These are phyloP conservation scores for Sinonovacula constricta DNA, from an alignment of 1,140 invertebrate species.

Conservation along the genomic window DNA sequence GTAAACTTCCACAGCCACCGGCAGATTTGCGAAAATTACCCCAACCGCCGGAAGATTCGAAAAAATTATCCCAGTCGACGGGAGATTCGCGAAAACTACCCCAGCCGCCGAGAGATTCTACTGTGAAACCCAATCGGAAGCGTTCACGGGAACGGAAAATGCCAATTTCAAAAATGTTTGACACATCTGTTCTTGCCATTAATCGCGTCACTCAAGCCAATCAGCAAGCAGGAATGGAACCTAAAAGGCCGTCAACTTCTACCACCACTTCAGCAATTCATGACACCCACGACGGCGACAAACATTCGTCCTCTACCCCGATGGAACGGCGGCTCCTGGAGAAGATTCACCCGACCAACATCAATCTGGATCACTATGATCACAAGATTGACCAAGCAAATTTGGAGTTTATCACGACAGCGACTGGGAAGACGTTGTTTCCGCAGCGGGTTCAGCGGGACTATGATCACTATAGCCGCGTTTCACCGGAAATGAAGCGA, in stretches of 20 bases:
- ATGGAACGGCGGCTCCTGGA: background rate
- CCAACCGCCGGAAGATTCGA: too few species aligned
- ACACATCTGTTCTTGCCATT: too few species aligned
- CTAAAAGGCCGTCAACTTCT: background rate
- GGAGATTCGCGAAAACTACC: too few species aligned
- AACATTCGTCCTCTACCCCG: background rate
- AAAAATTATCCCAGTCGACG: too few species aligned
- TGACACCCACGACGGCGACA: background rate
- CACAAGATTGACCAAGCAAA: background rate
- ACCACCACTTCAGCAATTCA: background rate
- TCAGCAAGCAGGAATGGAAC: background rate
- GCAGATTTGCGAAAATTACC: too few species aligned
- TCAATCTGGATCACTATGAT: too few species aligned
- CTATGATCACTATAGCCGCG: conserved; percentile 27
- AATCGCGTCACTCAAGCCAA: too few species aligned
- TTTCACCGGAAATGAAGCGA: conserved; percentile 10
- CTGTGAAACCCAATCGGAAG: background rate
- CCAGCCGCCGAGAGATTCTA: too few species aligned
- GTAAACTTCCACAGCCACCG: too few species aligned
- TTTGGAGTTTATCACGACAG: background rate
- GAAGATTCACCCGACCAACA: background rate
- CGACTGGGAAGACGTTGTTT: background rate
- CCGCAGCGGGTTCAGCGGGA: conserved; percentile 14
- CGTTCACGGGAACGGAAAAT: background rate
- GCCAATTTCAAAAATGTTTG: too few species aligned